Conservation (phyloP, 2,797 vertebrate genomes). For the Malurus leucopterus region DNA sequence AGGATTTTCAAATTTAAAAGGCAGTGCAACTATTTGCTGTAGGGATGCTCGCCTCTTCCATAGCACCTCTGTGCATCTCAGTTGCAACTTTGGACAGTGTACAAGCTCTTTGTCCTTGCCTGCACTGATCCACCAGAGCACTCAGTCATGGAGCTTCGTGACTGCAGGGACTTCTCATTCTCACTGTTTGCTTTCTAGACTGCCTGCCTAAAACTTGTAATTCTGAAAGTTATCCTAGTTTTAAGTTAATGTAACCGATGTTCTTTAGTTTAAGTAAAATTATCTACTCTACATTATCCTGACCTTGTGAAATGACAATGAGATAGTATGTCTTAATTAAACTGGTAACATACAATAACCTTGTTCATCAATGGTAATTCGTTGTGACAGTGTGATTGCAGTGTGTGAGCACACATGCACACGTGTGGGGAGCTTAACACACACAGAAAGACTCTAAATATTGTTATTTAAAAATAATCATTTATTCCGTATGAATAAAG, state of each 20-base stretch:
- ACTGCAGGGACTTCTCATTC: accelerated
- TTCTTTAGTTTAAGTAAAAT: background rate
- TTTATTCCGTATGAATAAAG: slow-evolving; percentile 9
- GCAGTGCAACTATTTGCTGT: background rate
- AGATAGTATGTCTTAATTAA: background rate
- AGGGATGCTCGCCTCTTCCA: background rate
- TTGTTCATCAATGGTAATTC: background rate
- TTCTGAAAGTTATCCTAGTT: background rate
- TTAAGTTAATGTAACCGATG: background rate
- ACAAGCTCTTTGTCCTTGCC: accelerated
- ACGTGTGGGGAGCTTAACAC: accelerated
- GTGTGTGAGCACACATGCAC: accelerated
- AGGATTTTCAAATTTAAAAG: background rate
- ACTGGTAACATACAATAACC: background rate
- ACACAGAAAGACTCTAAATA: background rate
- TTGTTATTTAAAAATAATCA: background rate
- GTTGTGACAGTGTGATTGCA: background rate
- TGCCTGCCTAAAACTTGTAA: background rate
- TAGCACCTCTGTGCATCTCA: background rate
- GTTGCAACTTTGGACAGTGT: background rate
- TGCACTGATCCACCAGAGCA: too few species aligned
- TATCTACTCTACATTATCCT: background rate
- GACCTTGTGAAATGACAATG: background rate
- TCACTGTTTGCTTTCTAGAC: background rate
- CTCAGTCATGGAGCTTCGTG: background rate